phyloP scores from a whole-genome alignment of 2,113 vertebrate species.

The Corynorhinus townsendii region DNA sequence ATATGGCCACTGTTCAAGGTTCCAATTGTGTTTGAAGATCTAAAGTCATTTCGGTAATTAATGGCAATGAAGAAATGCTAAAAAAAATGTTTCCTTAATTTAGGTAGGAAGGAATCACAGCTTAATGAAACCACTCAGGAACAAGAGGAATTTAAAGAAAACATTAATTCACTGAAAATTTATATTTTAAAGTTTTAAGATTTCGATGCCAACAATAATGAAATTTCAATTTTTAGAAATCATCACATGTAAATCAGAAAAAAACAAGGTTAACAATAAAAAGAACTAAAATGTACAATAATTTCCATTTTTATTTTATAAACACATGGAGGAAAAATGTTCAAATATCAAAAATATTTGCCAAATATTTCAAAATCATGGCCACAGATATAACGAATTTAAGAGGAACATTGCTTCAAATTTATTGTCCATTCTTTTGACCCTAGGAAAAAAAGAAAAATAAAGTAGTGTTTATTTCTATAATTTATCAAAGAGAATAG shows the following conservation, averaged over 20 bases:
- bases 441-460: constrained; percentile 18
- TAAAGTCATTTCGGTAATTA: not conserved
- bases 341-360: constrained; percentile 27
- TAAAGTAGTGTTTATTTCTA: constrained; percentile 43
- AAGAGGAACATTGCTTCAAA: constrained; percentile 9
- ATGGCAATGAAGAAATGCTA: constrained; percentile 1
- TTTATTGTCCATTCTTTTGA: not conserved
- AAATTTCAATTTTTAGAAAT: constrained; percentile 21
- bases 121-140: not conserved
- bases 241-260: not conserved
- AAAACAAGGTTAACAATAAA: not conserved
- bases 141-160: constrained; percentile 22
- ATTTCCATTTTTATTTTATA: constrained; percentile 27
- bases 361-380: constrained; percentile 38
- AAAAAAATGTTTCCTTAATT: constrained; percentile 6
- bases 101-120: not conserved
- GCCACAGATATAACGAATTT: not conserved
- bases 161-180: not conserved
- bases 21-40: not conserved
- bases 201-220: not conserved
- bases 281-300: not conserved
- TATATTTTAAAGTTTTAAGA: not conserved
- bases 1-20: not conserved
- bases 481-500: constrained; percentile 52
- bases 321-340: not conserved